These are phyloP conservation scores for Entosphenus tridentatus DNA, from an alignment of 2,113 vertebrate species.

Conservation along the genomic window DNA sequence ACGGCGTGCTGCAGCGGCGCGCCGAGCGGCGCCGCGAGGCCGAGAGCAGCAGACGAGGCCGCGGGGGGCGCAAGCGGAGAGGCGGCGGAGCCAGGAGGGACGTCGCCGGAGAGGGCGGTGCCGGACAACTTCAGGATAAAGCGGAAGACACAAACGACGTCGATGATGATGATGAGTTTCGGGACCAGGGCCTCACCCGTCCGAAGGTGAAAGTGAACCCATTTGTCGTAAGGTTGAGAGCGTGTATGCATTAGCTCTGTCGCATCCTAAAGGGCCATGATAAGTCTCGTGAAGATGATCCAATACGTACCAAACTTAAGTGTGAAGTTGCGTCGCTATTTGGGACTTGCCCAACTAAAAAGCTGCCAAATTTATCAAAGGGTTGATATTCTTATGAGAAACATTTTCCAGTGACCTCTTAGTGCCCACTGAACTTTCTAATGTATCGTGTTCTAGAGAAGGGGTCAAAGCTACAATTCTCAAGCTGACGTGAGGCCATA, in stretches of 20 bases:
- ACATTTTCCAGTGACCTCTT: no score
- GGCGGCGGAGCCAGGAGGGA: neutral
- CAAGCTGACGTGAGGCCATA: no score
- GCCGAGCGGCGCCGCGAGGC: neutral
- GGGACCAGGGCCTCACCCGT: constrained; percentile 77
- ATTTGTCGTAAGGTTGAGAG: neutral
- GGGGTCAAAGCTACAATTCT: no score
- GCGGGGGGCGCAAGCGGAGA: neutral
- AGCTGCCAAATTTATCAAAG: neutral
- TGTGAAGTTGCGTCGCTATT: neutral
- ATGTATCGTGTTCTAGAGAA: no score
- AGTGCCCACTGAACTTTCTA: no score
- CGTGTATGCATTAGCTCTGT: no score
- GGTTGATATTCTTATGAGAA: neutral
- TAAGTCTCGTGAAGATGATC: neutral
- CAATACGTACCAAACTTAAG: neutral
- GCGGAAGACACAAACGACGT: constrained; percentile 13
- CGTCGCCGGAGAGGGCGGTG: neutral
- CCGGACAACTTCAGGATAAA: no score
- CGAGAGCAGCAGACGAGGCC: neutral
- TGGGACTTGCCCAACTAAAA: neutral
- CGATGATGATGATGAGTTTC: constrained; percentile 27
- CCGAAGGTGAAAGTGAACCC: constrained; percentile 42
- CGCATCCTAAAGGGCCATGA: no score
- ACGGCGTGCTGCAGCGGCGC: constrained; percentile 29